Conservation (phyloP, 2,113 vertebrate species). For the Oxyura jamaicensis region DNA sequence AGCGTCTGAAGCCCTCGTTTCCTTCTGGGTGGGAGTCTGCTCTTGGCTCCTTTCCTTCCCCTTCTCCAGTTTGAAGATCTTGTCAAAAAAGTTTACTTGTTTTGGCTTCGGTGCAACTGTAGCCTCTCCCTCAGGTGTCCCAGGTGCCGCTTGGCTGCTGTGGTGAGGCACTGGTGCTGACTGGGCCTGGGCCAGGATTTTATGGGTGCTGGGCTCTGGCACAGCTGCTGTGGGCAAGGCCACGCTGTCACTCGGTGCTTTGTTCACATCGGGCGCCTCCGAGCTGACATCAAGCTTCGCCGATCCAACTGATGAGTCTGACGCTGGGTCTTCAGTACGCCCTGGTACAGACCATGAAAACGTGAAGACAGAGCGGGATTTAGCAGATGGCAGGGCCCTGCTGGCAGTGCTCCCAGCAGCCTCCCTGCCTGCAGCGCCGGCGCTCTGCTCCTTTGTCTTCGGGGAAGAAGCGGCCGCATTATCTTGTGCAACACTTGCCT, state of each 20-base stretch:
- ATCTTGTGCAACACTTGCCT: conserved; percentile 60
- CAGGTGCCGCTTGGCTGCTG: rapidly evolving
- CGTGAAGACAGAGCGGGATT: conserved; percentile 65
- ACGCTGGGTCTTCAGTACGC: conserved; percentile 62
- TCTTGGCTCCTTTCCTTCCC: not conserved
- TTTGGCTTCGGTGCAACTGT: not conserved
- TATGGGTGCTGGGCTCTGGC: not conserved
- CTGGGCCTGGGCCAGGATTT: not conserved
- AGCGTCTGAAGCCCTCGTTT: not conserved
- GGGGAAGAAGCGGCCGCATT: conserved; percentile 60
- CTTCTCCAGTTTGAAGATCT: conserved; percentile 81
- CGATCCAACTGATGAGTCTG: conserved; percentile 16
- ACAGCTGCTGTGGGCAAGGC: conserved; percentile 26
- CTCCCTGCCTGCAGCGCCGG: conserved; percentile 43
- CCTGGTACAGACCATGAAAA: conserved; percentile 78
- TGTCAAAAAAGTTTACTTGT: conserved; percentile 76
- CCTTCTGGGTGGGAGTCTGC: not conserved
- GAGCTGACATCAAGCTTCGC: conserved; percentile 52
- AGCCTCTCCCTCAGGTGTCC: not conserved
- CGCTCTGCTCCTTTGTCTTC: conserved; percentile 43
- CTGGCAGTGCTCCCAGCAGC: conserved; percentile 71
- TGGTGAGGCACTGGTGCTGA: not conserved
- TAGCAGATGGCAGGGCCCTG: conserved; percentile 56
- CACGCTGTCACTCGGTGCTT: conserved; percentile 41
- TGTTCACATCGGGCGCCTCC: not conserved